phyloP scores from a whole-genome alignment of 2,888 invertebrate species.

The Andrena chrysosceles region DNA sequence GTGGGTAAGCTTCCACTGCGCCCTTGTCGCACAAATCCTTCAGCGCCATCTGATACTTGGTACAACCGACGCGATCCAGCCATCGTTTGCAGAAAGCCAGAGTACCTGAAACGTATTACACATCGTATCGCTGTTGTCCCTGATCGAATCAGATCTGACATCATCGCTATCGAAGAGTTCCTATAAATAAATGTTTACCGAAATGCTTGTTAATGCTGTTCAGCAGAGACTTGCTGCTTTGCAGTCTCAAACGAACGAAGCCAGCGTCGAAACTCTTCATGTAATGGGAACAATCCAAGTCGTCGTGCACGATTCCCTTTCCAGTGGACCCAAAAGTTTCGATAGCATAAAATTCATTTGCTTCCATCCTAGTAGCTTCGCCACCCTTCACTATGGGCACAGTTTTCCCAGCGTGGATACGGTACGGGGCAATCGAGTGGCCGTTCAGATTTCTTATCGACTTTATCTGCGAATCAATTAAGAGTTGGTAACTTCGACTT shows the following conservation, averaged over 20 bases:
- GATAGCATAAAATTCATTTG: conserved; percentile 99
- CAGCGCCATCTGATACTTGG: conserved; percentile 98
- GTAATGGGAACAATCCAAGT: conserved; percentile 99
- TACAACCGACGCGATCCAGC: conserved; percentile 98
- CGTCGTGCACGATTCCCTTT: conserved; percentile 97
- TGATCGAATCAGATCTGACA: background rate
- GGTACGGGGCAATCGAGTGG: conserved; percentile 99
- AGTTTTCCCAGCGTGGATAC: conserved; percentile 98
- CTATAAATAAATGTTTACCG: conserved; percentile 84
- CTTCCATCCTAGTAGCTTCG: conserved; percentile 99
- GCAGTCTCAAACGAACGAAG: conserved; percentile 95
- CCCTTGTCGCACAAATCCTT: conserved; percentile 99
- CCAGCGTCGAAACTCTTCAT: conserved; percentile 99
- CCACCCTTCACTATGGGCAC: conserved; percentile 99
- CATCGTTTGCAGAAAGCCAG: conserved; percentile 99
- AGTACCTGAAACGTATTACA: conserved; percentile 86
- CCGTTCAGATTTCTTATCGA: conserved; percentile 99
- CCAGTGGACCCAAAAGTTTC: conserved; percentile 99
- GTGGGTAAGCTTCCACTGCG: conserved; percentile 99
- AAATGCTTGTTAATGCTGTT: conserved; percentile 98
- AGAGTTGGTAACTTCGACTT: background rate
- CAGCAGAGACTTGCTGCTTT: conserved; percentile 96
- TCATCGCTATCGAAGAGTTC: background rate
- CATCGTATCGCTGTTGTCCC: background rate
- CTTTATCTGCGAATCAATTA: conserved; percentile 88